These are phyloP conservation scores for Lydus trimaculatus DNA, from an alignment of 2,888 invertebrate genomes.

Conservation along the genomic window DNA sequence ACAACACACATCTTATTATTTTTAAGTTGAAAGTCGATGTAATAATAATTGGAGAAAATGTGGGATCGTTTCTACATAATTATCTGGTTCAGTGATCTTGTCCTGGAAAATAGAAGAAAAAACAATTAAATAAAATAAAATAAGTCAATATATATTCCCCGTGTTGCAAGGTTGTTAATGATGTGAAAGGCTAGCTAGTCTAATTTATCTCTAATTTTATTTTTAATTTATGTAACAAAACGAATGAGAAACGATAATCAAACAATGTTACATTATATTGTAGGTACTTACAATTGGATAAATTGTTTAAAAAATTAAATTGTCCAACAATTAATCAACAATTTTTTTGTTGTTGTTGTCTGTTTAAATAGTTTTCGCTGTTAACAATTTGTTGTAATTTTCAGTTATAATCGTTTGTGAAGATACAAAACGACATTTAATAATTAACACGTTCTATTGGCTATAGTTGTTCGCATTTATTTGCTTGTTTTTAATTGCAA, in stretches of 20 bases:
- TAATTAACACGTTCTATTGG: constrained; percentile 46
- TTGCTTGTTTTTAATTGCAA: constrained; percentile 41
- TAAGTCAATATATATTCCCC: constrained; percentile 9
- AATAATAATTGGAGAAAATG: constrained; percentile 16
- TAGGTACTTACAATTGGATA: not conserved
- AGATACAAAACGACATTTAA: constrained; percentile 35
- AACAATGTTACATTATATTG: no score
- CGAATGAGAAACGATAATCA: no score
- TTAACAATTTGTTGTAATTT: constrained; percentile 14
- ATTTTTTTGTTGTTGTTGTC: not conserved
- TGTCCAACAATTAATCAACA: not conserved
- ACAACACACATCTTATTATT: constrained; percentile 10
- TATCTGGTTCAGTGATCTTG: constrained; percentile 34
- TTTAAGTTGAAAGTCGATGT: constrained; percentile 14
- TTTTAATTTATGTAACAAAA: no score
- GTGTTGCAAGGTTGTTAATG: not conserved
- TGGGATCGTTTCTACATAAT: constrained; percentile 28
- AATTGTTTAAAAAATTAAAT: not conserved
- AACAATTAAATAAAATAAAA: constrained; percentile 2
- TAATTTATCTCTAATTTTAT: no score
- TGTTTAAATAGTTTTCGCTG: not conserved
- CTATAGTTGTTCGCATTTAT: constrained; percentile 41
- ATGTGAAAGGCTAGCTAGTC: not conserved
- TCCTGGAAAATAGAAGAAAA: not conserved
- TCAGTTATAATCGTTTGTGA: constrained; percentile 21